Base-by-base conservation (phyloP, 2,888 invertebrate species). In the Encarsia formosa region DNA sequence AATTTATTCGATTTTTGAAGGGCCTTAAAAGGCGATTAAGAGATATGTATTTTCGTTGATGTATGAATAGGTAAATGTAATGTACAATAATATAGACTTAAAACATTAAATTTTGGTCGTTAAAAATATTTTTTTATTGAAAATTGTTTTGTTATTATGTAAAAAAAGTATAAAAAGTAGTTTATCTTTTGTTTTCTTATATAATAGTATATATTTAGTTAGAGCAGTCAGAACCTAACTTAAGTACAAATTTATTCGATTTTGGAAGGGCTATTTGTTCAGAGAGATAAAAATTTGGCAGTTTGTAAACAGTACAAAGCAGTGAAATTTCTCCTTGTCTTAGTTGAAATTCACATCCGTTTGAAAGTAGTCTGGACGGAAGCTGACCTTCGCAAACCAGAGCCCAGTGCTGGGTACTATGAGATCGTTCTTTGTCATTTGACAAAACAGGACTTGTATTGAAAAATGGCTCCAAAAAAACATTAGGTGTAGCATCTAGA, bases 251-350 rank as follows among this genome's bases (percentile, higher is more conserved):
- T 71, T 94, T 89, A 76, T 96, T 95, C 65, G 88, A 90, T 75
- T 95, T 94, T 0, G 95, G 94, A 77, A 97, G 94, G 15, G 96
- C 90, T 1, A 96, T 90, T 74, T 98, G 95, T 72, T 99, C 99
- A 0, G 91, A 89, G 34, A 99, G 79, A 75, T 91, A 92, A 71
- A 97, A 92, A 76, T 95, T 93, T 1, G 99, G 98, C 64, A 99
- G 76, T 63, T 84, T 82, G 62, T 87, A 83, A 47, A 97, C 84
- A 13, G 86, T 84, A 68, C 96, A 94, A 62, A 96, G 79, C 2
- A 99, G 80, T 1, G 94, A 93, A 22, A 98, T 86, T 70, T 96
- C 95, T 58, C 89, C 91, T 73, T 95, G 94, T 20, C 96, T 81
- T 32, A 99, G 79, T 71, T 97, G 93, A 76, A 99, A 98, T 52